Conservation (phyloP, 1,140 invertebrate species). For the Vanessa atalanta region DNA sequence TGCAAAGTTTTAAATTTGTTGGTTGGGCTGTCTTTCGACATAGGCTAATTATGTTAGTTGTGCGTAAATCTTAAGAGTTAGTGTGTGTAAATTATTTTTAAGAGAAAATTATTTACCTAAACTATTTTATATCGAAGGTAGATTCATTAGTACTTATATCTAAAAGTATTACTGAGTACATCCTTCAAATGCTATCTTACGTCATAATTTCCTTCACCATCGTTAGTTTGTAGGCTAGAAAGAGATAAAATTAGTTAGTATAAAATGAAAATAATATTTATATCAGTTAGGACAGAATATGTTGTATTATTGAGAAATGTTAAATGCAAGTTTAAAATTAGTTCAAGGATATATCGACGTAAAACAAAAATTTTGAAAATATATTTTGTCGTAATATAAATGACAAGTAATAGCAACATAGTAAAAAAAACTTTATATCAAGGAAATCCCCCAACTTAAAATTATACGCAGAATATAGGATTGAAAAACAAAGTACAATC, state of each 20-base stretch:
- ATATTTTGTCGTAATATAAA: too few relatives aligned
- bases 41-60: too few relatives aligned
- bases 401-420: too few relatives aligned
- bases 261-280: background rate
- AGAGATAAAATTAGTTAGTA: conserved; percentile 50
- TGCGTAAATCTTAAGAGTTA: too few relatives aligned
- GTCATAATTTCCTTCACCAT: conserved; percentile 67
- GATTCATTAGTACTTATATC: conserved; percentile 55
- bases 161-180: conserved; percentile 37
- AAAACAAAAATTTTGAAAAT: too few relatives aligned
- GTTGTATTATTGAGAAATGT: background rate
- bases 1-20: too few relatives aligned
- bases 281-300: background rate
- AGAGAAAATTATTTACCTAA: conserved; percentile 62
- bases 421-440: too few relatives aligned
- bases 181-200: conserved; percentile 73
- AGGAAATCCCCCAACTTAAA: background rate
- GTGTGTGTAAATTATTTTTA: background rate
- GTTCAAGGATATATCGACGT: too few relatives aligned
- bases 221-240: conserved; percentile 79
- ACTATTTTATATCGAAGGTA: conserved; percentile 51
- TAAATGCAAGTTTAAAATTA: background rate
- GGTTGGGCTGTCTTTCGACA: too few relatives aligned
- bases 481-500: background rate
- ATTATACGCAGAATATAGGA: background rate